A percentile compares a stretch with the other conserved stretches of the same genome.
Conservation (phyloP, 2,113 vertebrate species). For the Macroglossus sobrinus region DNA sequence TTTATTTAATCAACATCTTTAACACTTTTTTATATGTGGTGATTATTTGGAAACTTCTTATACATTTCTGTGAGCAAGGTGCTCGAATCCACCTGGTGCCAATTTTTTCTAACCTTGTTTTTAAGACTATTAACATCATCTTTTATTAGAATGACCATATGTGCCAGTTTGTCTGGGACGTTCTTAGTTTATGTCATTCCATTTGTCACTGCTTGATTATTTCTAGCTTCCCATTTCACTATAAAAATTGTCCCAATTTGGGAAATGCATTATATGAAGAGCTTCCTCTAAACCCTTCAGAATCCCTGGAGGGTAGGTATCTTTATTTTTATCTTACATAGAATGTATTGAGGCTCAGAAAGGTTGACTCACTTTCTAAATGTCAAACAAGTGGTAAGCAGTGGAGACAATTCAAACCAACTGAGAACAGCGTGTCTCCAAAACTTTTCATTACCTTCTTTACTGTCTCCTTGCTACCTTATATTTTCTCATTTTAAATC, state of each 20-base stretch:
- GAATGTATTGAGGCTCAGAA: background rate
- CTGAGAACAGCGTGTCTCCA: background rate
- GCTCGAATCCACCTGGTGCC: background rate
- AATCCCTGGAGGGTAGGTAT: background rate
- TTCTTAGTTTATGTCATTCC: background rate
- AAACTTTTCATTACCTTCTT: background rate
- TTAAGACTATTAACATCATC: background rate
- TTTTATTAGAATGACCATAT: background rate
- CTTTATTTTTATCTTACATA: background rate
- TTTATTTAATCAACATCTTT: background rate
- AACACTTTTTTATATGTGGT: background rate
- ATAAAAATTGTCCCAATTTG: background rate
- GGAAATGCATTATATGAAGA: background rate
- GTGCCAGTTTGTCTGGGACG: background rate
- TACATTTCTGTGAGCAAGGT: background rate
- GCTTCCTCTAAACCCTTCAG: background rate
- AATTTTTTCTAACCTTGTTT: background rate
- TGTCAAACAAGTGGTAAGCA: background rate
- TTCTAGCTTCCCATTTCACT: background rate
- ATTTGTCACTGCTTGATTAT: background rate
- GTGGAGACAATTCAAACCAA: background rate
- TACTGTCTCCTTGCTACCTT: background rate
- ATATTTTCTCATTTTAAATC: background rate
- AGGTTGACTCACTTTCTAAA: background rate
- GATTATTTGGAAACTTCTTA: background rate